These are phyloP conservation scores for Hypotaenidia philippensis DNA, from an alignment of 2,797 vertebrate genomes.

Conservation along the genomic window DNA sequence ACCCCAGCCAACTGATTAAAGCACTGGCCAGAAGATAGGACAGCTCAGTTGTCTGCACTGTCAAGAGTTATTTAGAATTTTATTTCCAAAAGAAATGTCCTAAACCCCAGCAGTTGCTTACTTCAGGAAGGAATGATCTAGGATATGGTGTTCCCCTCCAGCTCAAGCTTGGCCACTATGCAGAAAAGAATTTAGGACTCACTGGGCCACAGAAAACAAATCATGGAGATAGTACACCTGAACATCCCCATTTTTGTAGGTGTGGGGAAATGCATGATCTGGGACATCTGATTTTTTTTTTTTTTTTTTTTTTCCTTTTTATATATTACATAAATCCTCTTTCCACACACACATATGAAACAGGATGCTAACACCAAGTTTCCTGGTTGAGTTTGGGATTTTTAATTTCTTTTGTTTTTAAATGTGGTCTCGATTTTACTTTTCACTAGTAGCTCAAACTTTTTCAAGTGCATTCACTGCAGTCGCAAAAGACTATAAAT, in stretches of 20 bases:
- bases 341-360: neutral
- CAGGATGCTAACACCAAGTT: neutral
- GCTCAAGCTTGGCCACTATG: neutral
- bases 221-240: neutral
- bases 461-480: neutral
- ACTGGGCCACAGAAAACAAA: neutral
- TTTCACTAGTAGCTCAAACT: neutral
- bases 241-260: neutral
- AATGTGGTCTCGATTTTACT: neutral
- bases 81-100: neutral
- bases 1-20: neutral
- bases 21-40: neutral
- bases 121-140: neutral
- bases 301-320: neutral
- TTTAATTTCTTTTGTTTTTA: neutral
- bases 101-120: neutral
- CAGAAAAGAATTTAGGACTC: neutral
- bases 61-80: neutral
- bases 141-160: neutral
- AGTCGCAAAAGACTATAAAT: neutral
- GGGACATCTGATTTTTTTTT: neutral
- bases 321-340: neutral
- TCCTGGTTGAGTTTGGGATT: neutral
- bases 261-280: neutral
- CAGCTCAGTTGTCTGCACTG: neutral